Evolutionary conservation across 2,797 vertebrate genomes (phyloP).

Genomic region (Aphelocoma californica): DNA sequence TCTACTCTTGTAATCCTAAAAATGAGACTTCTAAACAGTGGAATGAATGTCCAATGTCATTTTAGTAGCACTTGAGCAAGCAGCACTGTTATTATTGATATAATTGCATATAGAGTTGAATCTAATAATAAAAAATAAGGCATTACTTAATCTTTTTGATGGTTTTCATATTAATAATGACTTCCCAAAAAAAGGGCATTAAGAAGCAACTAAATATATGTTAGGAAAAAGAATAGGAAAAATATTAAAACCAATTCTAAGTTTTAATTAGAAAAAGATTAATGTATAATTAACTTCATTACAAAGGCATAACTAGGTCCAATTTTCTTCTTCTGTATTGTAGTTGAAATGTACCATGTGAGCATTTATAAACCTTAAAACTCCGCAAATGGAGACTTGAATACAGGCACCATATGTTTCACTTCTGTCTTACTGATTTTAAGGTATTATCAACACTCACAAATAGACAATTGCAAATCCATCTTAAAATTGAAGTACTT

Average conservation of each 20-base stretch:
- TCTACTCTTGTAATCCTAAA: not conserved
- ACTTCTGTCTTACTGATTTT: not conserved
- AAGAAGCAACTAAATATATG: not conserved
- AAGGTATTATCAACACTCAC: not conserved
- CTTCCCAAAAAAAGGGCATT: not conserved
- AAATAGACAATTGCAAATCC: not conserved
- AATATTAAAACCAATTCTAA: not conserved
- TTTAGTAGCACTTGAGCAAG: not conserved
- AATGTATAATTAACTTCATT: not conserved
- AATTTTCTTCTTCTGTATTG: not conserved
- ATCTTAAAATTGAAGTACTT: conserved; percentile 5
- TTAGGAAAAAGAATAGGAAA: not conserved
- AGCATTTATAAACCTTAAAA: not conserved
- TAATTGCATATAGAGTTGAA: not conserved
- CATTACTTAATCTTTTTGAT: not conserved
- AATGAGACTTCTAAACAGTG: not conserved
- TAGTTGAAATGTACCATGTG: not conserved
- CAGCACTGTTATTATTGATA: not conserved
- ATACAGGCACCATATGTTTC: not conserved
- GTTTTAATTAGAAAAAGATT: not conserved
- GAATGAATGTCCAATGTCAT: not conserved
- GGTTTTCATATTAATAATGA: not conserved
- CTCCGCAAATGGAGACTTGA: not conserved
- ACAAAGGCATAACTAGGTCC: not conserved
- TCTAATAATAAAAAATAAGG: not conserved